Evolutionary conservation across 1,140 invertebrate species (phyloP), one percentile per base, ranked within the genome.

Genomic region (Nasonia longicornis): DNA sequence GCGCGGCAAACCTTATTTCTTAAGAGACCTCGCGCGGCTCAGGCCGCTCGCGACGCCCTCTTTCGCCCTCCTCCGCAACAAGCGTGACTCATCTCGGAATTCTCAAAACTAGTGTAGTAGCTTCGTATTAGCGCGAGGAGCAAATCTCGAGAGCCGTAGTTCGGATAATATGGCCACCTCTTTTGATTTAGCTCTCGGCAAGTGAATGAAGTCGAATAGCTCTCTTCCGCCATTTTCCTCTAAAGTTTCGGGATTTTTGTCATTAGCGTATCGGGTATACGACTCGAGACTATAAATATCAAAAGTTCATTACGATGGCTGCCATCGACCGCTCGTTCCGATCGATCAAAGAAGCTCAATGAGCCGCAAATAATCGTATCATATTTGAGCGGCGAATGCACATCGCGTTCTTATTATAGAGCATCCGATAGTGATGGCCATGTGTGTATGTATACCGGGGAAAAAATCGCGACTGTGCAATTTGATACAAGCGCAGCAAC

Each of bases 41-140:
- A 52, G 1, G 48, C 3, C 16, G 48, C 48, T 4, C 48, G 48
- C 16, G 3, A 3, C 31, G 0, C 38, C 52, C 52, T 7, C 52
- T 16, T 58, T 20, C 20, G 1, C 4, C 20, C 4, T 14, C 20
- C 2, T 14, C 7, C n/a, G 20, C 48, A 4, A 2, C 14, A 2
- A 52, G 3, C 3, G 0, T 14, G 48, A 52, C 20, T 20, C 52
- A 20, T 6, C 52, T 58, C 16, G 20, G 16, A 58, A 58, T 58
- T 58, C 52, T 58, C 52, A 58, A 58, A 58, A 58, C 52, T 58
- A n/a, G 52, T 58, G n/a, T 58, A 58, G 52, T 58, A 58, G 52
- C 52, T n/a, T n/a, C 52, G 20, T n/a, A 58, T 58, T 58, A 58
- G n/a, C 52, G 52, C 52, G 20, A 16, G 14, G 16, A n/a, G 6